phyloP scores from a whole-genome alignment of 1,140 invertebrate genomes.

The Meloidogyne floridensis region DNA sequence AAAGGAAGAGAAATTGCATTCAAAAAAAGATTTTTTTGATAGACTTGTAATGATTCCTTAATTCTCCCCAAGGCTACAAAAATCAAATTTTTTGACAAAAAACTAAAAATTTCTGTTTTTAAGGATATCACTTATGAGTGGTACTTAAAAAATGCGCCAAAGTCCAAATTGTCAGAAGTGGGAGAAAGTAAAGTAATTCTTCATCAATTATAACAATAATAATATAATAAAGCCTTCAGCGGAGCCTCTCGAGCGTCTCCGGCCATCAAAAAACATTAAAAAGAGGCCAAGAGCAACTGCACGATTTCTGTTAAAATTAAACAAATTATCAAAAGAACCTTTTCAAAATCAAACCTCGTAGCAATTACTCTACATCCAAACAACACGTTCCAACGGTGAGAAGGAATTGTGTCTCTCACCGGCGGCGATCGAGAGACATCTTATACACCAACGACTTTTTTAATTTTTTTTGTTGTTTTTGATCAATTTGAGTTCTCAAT shows the following conservation, averaged over 20 bases:
- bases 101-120: background rate
- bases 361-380: conserved; percentile 17
- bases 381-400: conserved; percentile 13
- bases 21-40: conserved; percentile 12
- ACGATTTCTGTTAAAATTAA: conserved; percentile 26
- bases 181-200: background rate
- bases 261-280: background rate
- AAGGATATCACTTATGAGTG: background rate
- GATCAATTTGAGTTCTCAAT: background rate
- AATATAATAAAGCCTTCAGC: background rate
- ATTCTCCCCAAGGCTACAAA: background rate
- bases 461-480: background rate
- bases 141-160: background rate
- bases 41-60: background rate
- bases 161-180: background rate
- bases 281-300: conserved; percentile 16
- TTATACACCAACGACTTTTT: background rate
- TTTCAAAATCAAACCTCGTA: conserved; percentile 14
- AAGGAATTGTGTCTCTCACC: conserved; percentile 6
- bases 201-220: background rate
- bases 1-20: background rate
- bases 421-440: conserved; percentile 29
- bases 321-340: background rate
- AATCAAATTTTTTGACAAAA: background rate
- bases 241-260: conserved; percentile 1